phyloP scores from a whole-genome alignment of 2,113 vertebrate genomes.

The Heterotilapia buettikoferi region DNA sequence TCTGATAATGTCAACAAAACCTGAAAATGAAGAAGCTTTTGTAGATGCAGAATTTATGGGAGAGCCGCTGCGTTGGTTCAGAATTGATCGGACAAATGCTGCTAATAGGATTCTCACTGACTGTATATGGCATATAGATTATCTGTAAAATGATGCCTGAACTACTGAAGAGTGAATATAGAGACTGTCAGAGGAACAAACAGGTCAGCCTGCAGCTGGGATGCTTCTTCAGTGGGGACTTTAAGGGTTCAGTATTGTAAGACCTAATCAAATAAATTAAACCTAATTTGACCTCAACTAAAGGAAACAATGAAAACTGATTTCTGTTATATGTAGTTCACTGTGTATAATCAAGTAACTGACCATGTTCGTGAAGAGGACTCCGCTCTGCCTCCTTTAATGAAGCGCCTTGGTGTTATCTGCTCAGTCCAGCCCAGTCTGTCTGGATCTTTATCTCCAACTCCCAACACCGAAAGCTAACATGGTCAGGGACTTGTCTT shows the following conservation, averaged over 20 bases:
- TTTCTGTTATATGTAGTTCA: not conserved
- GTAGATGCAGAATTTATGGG: not conserved
- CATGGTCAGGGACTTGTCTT: not conserved
- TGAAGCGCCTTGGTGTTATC: not conserved
- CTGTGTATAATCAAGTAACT: not conserved
- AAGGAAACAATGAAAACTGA: not conserved
- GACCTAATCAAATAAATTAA: not conserved
- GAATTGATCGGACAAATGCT: not conserved
- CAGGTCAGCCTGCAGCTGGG: not conserved
- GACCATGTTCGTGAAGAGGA: not conserved
- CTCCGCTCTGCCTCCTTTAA: not conserved
- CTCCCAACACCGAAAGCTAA: not conserved
- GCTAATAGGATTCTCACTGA: not conserved
- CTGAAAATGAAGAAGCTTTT: not conserved
- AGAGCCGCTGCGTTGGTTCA: not conserved
- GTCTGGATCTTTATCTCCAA: not conserved
- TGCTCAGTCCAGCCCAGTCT: not conserved
- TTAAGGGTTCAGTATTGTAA: not conserved
- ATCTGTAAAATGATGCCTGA: not conserved
- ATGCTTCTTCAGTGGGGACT: not conserved
- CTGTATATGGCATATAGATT: not conserved
- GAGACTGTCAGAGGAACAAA: not conserved
- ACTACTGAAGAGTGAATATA: not conserved
- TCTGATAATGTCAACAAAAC: not conserved
- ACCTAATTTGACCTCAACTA: not conserved